These are phyloP conservation scores for Bilobella aurantiaca DNA, from an alignment of 1,140 invertebrate genomes.

Conservation along the genomic window DNA sequence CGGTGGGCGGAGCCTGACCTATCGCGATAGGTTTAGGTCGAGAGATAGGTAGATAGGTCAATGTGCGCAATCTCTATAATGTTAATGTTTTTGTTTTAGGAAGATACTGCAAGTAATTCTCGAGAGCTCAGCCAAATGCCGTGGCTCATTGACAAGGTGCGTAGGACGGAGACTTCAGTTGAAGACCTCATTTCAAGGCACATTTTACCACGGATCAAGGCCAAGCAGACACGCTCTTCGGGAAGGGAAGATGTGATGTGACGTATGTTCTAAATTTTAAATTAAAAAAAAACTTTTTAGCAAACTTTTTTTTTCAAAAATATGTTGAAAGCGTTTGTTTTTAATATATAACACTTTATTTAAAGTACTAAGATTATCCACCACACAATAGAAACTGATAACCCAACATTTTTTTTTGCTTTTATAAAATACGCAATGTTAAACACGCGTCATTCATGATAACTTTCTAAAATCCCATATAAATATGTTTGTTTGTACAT, in stretches of 20 bases:
- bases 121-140: slow-evolving; percentile 82
- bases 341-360: no score
- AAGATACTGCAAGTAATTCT: slow-evolving; percentile 78
- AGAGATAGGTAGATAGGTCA: not conserved
- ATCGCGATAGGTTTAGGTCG: no score
- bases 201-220: slow-evolving; percentile 45
- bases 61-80: slow-evolving; percentile 1
- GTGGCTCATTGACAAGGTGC: slow-evolving; percentile 75
- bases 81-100: slow-evolving; percentile 42
- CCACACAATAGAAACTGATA: no score
- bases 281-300: not conserved
- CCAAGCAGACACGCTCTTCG: slow-evolving; percentile 63
- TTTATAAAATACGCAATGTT: no score
- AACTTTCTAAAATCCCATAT: no score
- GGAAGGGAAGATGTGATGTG: slow-evolving; percentile 94
- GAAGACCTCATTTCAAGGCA: slow-evolving; percentile 72
- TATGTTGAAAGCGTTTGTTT: slow-evolving; percentile 5
- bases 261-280: slow-evolving; percentile 18
- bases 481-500: no score
- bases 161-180: slow-evolving; percentile 72
- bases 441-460: no score
- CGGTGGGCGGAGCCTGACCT: no score
- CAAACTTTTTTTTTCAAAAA: not conserved
- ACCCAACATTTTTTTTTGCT: no score
- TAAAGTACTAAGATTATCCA: no score